Evolutionary conservation across 2,888 invertebrate species (phyloP).

Genomic region (Melinaea marsaeus): DNA sequence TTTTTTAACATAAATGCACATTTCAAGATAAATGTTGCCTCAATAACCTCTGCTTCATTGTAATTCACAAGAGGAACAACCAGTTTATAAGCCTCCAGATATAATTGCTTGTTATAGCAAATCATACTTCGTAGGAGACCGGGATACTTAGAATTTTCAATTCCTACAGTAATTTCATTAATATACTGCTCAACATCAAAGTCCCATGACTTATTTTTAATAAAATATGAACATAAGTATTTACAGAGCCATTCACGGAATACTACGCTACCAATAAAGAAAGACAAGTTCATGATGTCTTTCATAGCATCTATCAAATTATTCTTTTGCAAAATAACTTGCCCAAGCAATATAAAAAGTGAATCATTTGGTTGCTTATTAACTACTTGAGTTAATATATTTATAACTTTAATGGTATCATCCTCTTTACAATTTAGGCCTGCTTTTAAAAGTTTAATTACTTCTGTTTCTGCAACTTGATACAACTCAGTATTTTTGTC

Average conservation of each 20-base stretch:
- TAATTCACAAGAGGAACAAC: conserved; percentile 68
- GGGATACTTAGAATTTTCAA: conserved; percentile 79
- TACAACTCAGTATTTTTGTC: conserved; percentile 37
- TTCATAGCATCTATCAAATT: conserved; percentile 45
- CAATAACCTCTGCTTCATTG: conserved; percentile 55
- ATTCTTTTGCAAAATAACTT: conserved; percentile 53
- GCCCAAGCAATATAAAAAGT: conserved; percentile 53
- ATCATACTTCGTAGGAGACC: conserved; percentile 79
- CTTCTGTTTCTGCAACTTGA: conserved; percentile 45
- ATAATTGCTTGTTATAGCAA: conserved; percentile 69
- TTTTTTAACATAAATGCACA: conserved; percentile 64
- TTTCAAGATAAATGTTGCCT: conserved; percentile 59
- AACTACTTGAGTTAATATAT: conserved; percentile 44
- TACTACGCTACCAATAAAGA: conserved; percentile 50
- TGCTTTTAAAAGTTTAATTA: conserved; percentile 52
- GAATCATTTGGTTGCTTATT: conserved; percentile 44
- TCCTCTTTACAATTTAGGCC: conserved; percentile 46
- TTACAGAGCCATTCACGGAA: conserved; percentile 61
- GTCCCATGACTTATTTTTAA: conserved; percentile 47
- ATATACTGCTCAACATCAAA: conserved; percentile 71
- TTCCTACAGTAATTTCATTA: conserved; percentile 72
- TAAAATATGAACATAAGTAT: conserved; percentile 54
- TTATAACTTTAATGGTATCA: conserved; percentile 44
- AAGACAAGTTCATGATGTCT: conserved; percentile 50
- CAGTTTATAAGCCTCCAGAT: conserved; percentile 74